Percentiles rank a stretch among this genome's conserved stretches.
phyloP scores from a whole-genome alignment of 2,888 invertebrate genomes.

The Acleris laterana region DNA sequence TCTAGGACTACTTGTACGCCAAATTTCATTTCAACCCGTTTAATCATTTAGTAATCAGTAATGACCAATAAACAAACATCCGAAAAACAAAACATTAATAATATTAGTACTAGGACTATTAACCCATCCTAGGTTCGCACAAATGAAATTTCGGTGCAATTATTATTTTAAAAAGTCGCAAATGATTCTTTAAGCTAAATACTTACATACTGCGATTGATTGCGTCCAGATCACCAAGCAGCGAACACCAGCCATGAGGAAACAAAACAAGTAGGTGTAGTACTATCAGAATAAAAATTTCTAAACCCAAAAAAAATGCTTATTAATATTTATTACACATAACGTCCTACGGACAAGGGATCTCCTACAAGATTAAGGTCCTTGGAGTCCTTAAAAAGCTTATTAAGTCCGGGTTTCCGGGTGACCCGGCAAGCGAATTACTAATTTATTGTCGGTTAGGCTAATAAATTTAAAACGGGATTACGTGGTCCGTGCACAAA shows the following conservation, averaged over 20 bases:
- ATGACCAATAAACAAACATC: no score
- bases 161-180: conserved; percentile 1
- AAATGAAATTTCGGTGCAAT: no score
- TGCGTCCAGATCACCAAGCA: conserved; percentile 48
- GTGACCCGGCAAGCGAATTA: conserved; percentile 74
- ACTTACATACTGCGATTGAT: conserved; percentile 70
- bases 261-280: conserved; percentile 46
- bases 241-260: conserved; percentile 54
- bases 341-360: conserved; percentile 28
- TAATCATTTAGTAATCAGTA: no score
- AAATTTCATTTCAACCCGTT: no score
- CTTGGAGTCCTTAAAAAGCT: conserved; percentile 63
- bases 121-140: no score
- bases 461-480: conserved; percentile 82
- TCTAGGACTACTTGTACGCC: no score
- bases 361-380: conserved; percentile 45
- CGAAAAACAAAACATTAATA: no score
- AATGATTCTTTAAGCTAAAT: conserved; percentile 41
- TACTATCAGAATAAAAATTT: conserved; percentile 37
- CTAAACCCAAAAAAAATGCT: background rate
- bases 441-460: conserved; percentile 79
- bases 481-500: conserved; percentile 76
- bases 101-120: no score
- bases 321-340: conserved; percentile 33
- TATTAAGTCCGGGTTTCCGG: conserved; percentile 74